Evolutionary conservation across 2,797 vertebrate species (phyloP).

Genomic region (Chelmon rostratus): DNA sequence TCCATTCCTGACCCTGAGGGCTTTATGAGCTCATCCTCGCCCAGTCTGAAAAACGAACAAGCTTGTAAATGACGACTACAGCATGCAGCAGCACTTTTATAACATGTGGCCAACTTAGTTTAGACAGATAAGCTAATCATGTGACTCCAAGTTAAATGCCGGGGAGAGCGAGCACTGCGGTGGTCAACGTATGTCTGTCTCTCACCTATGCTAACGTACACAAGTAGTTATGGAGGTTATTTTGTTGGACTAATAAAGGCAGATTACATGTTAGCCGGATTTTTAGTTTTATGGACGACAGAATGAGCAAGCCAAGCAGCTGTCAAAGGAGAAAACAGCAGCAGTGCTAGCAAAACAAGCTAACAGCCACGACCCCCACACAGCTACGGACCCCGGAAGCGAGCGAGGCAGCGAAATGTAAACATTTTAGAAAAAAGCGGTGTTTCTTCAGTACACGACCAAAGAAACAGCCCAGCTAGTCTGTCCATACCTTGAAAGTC

Average conservation of each 20-base stretch:
- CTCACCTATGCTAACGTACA: background rate
- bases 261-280: background rate
- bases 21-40: constrained; percentile 49
- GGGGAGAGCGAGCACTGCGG: background rate
- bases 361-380: constrained; percentile 47
- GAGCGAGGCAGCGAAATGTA: background rate
- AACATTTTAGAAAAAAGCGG: background rate
- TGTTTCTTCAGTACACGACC: background rate
- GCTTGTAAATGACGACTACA: constrained; percentile 36
- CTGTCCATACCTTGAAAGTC: constrained; percentile 88
- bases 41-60: constrained; percentile 63
- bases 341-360: constrained; percentile 62
- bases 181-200: background rate
- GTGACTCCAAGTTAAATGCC: constrained; percentile 45
- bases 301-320: background rate
- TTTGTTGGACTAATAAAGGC: background rate
- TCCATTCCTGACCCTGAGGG: constrained; percentile 44
- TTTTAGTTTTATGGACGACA: background rate
- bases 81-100: constrained; percentile 4
- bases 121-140: constrained; percentile 35
- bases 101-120: constrained; percentile 34
- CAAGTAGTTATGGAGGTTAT: too few relatives aligned
- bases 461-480: background rate
- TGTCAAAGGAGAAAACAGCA: constrained; percentile 42
- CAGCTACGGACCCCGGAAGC: constrained; percentile 6